phyloP scores from a whole-genome alignment of 2,797 vertebrate species.

The Arvicola amphibius region DNA sequence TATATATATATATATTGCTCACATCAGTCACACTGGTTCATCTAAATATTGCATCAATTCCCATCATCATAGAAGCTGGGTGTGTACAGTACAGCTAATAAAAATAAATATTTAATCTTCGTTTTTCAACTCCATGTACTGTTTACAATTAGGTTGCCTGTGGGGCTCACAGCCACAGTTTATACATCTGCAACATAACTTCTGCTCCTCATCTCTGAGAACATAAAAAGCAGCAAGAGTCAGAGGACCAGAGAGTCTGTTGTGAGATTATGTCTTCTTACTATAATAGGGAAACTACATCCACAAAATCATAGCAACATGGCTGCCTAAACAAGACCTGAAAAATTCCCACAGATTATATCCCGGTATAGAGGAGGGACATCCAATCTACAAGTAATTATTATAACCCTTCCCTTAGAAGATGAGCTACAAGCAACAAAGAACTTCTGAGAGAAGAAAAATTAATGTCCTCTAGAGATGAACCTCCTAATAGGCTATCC shows the following conservation, averaged over 20 bases:
- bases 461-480: not conserved
- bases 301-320: not conserved
- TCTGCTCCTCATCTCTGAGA: not conserved
- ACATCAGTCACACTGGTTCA: not conserved
- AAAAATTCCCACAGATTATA: not conserved
- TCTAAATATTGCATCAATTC: not conserved
- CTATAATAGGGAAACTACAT: not conserved
- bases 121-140: not conserved
- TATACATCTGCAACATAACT: not conserved
- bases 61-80: not conserved
- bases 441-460: not conserved
- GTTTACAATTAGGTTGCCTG: not conserved
- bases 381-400: not conserved
- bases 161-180: no score
- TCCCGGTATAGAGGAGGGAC: not conserved
- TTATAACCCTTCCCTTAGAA: not conserved
- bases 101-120: conserved; percentile 21
- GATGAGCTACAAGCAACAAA: not conserved
- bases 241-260: no score
- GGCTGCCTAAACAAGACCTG: not conserved
- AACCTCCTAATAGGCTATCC: no score
- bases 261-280: not conserved
- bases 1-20: no score
- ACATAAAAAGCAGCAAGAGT: not conserved
- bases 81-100: not conserved